These are phyloP conservation scores for Caenorhabditis tropicalis DNA, from an alignment of 1,140 invertebrate genomes.

Conservation along the genomic window DNA sequence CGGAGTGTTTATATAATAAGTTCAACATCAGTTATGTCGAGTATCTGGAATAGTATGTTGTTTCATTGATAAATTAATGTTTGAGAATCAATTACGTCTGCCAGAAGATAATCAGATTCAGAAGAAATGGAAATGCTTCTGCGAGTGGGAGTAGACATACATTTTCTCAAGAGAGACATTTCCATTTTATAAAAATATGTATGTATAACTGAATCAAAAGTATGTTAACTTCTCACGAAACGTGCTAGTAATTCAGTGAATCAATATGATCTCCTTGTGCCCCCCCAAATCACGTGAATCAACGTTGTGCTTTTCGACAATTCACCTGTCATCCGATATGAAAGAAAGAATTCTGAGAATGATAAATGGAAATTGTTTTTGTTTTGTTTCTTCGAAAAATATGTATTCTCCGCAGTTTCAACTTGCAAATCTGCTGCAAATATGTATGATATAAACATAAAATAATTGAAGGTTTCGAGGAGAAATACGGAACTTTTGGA, in stretches of 20 bases:
- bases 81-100: not conserved
- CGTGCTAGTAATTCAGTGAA: not conserved
- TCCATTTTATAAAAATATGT: not conserved
- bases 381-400: too few relatives aligned
- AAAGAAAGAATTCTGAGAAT: constrained; percentile 32
- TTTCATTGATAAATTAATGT: not conserved
- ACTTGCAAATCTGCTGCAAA: not conserved
- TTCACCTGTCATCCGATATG: constrained; percentile 5
- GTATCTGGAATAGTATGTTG: not conserved
- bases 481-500: not conserved
- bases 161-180: not conserved
- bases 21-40: not conserved
- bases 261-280: not conserved
- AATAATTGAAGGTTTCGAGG: not conserved
- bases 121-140: not conserved
- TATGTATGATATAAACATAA: not conserved
- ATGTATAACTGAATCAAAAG: not conserved
- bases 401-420: not conserved
- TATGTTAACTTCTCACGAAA: not conserved
- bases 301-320: not conserved
- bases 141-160: not conserved
- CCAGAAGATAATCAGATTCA: not conserved
- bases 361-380: constrained; percentile 3
- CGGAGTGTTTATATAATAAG: not conserved
- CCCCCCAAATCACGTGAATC: constrained; percentile 14